Percentiles rank a stretch among this genome's conserved stretches.
Evolutionary conservation across 2,113 vertebrate genomes (phyloP).

Genomic region (Hassar affinis): DNA sequence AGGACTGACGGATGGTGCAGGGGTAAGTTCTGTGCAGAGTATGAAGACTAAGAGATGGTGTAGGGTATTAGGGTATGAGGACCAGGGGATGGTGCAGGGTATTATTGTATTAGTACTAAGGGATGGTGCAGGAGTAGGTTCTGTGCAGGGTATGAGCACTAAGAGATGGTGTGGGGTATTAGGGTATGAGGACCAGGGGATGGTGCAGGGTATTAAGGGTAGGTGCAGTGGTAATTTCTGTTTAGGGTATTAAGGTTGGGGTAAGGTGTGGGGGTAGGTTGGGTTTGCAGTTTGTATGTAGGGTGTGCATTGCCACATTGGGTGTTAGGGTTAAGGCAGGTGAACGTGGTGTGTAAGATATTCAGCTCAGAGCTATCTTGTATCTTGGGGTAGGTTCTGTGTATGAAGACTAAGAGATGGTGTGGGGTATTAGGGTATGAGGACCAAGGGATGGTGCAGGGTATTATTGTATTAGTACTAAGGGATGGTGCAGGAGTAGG

Average conservation of each 20-base stretch:
- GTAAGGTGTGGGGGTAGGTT: background rate
- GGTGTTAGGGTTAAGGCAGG: too few relatives aligned
- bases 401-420: too few relatives aligned
- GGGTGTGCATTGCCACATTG: too few relatives aligned
- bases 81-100: too few relatives aligned
- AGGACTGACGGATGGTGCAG: background rate
- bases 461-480: background rate
- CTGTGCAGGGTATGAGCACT: background rate
- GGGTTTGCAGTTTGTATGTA: too few relatives aligned
- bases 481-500: background rate
- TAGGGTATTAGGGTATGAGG: background rate
- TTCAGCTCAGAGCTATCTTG: too few relatives aligned
- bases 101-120: too few relatives aligned
- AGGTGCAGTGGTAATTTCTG: background rate
- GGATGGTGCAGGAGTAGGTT: too few relatives aligned
- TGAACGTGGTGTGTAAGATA: too few relatives aligned
- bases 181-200: background rate
- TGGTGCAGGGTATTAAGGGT: background rate
- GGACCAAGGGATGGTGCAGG: background rate
- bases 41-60: background rate
- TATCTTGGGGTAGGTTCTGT: too few relatives aligned
- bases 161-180: background rate
- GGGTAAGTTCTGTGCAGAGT: background rate
- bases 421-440: too few relatives aligned
- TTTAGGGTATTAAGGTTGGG: background rate